These are phyloP conservation scores for Salarias fasciatus DNA, from an alignment of 2,797 vertebrate genomes.

Conservation along the genomic window DNA sequence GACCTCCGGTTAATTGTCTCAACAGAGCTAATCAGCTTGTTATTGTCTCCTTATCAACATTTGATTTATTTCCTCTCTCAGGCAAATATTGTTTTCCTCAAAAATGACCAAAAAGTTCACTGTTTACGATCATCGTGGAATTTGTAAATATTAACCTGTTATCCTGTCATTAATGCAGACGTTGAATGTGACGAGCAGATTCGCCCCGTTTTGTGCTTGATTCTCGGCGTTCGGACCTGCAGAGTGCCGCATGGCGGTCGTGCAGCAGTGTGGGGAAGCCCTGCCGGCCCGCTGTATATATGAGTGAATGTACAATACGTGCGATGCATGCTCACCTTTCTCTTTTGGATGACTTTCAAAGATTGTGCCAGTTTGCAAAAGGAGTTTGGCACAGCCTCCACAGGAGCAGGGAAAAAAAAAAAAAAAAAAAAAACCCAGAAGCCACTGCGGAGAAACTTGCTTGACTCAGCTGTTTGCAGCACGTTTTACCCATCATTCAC, in stretches of 20 bases:
- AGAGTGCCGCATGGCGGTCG: background rate
- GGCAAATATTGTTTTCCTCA: no score
- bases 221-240: background rate
- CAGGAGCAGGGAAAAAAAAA: constrained; percentile 52
- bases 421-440: constrained; percentile 65
- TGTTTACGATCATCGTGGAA: no score
- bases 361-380: constrained; percentile 61
- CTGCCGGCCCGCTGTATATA: constrained; percentile 21
- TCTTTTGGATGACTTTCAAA: constrained; percentile 81
- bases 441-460: constrained; percentile 53
- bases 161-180: no score
- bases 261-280: constrained; percentile 18
- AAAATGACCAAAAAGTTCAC: no score
- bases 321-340: constrained; percentile 63
- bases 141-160: no score
- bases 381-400: constrained; percentile 63
- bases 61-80: no score
- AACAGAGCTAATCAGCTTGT: no score
- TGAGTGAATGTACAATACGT: constrained; percentile 41
- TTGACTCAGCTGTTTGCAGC: constrained; percentile 61
- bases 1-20: no score
- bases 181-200: no score
- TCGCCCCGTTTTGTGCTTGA: no score
- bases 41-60: no score
- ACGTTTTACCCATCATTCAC: constrained; percentile 47